These are phyloP conservation scores for Dexiosoma caninum DNA, from an alignment of 2,888 invertebrate species.

Conservation along the genomic window DNA sequence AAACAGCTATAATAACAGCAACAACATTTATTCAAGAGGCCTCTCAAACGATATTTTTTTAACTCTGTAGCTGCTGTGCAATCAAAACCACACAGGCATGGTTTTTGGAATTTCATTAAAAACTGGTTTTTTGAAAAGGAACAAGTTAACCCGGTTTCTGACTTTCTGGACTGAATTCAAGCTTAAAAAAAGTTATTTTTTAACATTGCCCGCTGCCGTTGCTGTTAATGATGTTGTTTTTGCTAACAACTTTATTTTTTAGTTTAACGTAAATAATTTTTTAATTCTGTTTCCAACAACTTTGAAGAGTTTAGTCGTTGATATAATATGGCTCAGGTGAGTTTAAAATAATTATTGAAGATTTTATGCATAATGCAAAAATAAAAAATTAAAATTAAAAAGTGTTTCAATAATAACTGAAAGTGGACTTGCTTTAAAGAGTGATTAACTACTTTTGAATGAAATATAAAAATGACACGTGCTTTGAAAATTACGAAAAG, in stretches of 20 bases:
- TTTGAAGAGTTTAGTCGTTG: constrained; percentile 55
- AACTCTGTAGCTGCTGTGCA: background rate
- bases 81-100: constrained; percentile 1
- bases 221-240: constrained; percentile 9
- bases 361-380: constrained; percentile 6
- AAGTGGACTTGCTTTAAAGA: background rate
- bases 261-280: constrained; percentile 25
- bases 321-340: constrained; percentile 62
- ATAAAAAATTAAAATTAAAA: background rate
- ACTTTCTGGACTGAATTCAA: constrained; percentile 42
- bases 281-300: constrained; percentile 49
- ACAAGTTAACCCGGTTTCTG: constrained; percentile 62
- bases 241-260: constrained; percentile 40
- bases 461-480: too few species aligned
- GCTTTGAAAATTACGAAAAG: too few species aligned
- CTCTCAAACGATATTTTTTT: constrained; percentile 4
- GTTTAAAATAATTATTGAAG: constrained; percentile 30
- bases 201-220: background rate
- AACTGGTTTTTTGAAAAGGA: constrained; percentile 55
- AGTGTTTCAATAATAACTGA: background rate
- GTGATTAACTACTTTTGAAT: too few species aligned
- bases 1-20: background rate
- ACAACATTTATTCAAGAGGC: constrained; percentile 22
- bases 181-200: background rate
- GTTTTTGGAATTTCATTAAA: constrained; percentile 48